Conservation (phyloP, 2,113 vertebrate genomes). For the Arothron firmamentum region DNA sequence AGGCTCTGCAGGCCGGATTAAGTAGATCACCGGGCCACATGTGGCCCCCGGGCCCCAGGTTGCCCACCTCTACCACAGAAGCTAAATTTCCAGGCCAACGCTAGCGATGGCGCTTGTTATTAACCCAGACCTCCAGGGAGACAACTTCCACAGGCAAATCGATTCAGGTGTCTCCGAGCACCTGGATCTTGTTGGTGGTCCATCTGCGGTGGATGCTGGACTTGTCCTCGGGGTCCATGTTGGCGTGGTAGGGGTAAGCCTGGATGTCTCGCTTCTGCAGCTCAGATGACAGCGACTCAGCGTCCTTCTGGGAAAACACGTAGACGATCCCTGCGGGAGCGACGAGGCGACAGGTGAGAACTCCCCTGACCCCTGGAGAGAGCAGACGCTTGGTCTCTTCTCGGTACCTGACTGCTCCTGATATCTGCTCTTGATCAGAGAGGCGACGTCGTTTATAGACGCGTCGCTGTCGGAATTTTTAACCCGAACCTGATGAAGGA, state of each 20-base stretch:
- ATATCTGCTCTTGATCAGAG: slow-evolving; percentile 84
- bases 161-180: slow-evolving; percentile 23
- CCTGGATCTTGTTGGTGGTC: slow-evolving; percentile 87
- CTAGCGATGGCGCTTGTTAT: too few species aligned
- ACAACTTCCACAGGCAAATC: too few species aligned
- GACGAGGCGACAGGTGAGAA: not conserved
- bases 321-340: slow-evolving; percentile 88
- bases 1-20: too few species aligned
- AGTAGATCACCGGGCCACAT: too few species aligned
- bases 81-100: too few species aligned
- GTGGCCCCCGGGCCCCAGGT: too few species aligned
- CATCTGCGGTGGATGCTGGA: slow-evolving; percentile 86
- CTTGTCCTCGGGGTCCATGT: slow-evolving; percentile 86
- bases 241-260: slow-evolving; percentile 87
- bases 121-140: too few species aligned
- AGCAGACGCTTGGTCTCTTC: not conserved
- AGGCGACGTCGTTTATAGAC: slow-evolving; percentile 81
- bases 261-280: slow-evolving; percentile 82
- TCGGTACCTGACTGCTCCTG: slow-evolving; percentile 86
- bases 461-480: slow-evolving; percentile 80
- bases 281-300: slow-evolving; percentile 82
- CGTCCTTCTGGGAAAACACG: slow-evolving; percentile 97
- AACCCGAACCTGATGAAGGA: slow-evolving; percentile 78
- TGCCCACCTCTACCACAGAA: too few species aligned
- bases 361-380: not conserved